A percentile compares a stretch with the other conserved stretches of the same genome.
These are phyloP conservation scores for Nomada fucata DNA, from an alignment of 2,888 invertebrate genomes.

Conservation along the genomic window DNA sequence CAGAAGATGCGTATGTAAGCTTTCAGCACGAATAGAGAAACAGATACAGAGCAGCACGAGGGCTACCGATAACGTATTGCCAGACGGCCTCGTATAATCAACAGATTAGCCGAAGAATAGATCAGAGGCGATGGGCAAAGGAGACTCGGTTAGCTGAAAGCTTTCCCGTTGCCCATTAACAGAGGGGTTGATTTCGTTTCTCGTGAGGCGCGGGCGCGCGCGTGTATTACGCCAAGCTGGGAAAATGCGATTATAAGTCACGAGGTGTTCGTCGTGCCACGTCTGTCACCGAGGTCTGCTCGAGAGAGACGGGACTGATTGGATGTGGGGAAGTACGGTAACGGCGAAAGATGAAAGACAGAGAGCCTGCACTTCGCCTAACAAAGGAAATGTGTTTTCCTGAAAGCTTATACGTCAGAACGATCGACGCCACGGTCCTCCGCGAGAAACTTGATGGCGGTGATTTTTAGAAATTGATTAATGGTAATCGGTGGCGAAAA, in stretches of 20 bases:
- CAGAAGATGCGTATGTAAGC: constrained; percentile 54
- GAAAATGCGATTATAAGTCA: constrained; percentile 84
- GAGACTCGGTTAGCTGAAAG: constrained; percentile 83
- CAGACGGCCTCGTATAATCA: constrained; percentile 83
- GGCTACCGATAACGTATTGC: constrained; percentile 82
- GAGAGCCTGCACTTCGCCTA: constrained; percentile 67
- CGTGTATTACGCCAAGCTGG: constrained; percentile 71
- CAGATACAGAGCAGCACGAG: constrained; percentile 18
- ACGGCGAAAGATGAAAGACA: constrained; percentile 80
- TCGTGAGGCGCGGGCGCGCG: constrained; percentile 61
- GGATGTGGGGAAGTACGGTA: constrained; percentile 73
- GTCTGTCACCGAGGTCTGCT: constrained; percentile 73
- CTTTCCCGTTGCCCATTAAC: constrained; percentile 83
- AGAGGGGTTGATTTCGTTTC: constrained; percentile 78
- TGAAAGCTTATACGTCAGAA: constrained; percentile 23
- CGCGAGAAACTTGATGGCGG: not conserved
- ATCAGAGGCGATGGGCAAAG: constrained; percentile 80
- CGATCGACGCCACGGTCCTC: constrained; percentile 10
- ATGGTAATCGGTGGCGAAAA: no score
- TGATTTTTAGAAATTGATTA: no score
- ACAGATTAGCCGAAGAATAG: constrained; percentile 83
- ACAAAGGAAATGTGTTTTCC: constrained; percentile 67
- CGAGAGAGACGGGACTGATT: constrained; percentile 80
- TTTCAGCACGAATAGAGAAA: constrained; percentile 55
- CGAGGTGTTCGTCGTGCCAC: constrained; percentile 79